Evolutionary conservation across 2,113 vertebrate species (phyloP).

Genomic region (Chamaetylas fuelleborni): DNA sequence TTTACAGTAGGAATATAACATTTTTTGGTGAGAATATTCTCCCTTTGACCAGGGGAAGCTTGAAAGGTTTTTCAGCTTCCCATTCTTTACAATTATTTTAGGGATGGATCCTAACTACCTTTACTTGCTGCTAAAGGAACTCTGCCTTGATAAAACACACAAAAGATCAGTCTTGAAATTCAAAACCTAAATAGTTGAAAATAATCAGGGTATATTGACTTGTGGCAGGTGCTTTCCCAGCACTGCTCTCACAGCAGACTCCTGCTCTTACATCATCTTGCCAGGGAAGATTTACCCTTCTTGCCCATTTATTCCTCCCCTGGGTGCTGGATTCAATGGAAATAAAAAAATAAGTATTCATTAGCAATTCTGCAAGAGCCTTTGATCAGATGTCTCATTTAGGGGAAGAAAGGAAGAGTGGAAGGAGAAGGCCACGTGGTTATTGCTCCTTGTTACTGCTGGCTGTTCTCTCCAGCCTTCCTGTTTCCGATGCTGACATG

Average conservation of each 20-base stretch:
- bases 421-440: constrained; percentile 24
- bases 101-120: not conserved
- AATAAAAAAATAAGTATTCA: constrained; percentile 43
- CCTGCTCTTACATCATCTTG: not conserved
- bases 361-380: constrained; percentile 44
- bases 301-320: constrained; percentile 27
- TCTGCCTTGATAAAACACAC: not conserved
- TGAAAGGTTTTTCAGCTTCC: not conserved
- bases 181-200: not conserved
- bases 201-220: not conserved
- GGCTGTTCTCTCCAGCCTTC: constrained; percentile 56
- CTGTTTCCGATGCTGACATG: constrained; percentile 28
- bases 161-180: not conserved
- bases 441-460: constrained; percentile 45
- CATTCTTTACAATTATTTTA: not conserved
- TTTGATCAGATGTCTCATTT: constrained; percentile 57
- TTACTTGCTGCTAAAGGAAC: not conserved
- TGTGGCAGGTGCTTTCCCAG: not conserved
- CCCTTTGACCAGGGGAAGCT: not conserved
- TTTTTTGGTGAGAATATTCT: not conserved
- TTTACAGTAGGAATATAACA: not conserved
- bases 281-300: not conserved
- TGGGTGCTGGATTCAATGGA: not conserved
- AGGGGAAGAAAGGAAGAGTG: constrained; percentile 28
- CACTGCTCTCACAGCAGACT: not conserved